Evolutionary conservation across 2,888 invertebrate genomes (phyloP).

Genomic region (Eilema sororculum): DNA sequence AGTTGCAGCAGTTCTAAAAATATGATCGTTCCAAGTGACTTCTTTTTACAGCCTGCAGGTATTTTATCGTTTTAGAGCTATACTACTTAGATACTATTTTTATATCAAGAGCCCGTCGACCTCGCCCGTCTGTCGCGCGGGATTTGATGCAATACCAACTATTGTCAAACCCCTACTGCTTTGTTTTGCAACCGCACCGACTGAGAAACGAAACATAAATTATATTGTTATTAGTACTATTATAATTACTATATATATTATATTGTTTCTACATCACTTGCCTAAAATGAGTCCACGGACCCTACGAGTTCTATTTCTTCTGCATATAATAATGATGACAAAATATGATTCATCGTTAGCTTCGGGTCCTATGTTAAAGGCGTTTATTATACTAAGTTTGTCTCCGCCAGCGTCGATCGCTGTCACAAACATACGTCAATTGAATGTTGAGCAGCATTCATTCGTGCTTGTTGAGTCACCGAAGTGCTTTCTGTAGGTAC

Average conservation of each 20-base stretch:
- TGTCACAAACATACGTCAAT: slow-evolving; percentile 62
- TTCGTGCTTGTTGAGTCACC: slow-evolving; percentile 77
- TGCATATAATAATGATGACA: slow-evolving; percentile 40
- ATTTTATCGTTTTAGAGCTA: slow-evolving; percentile 52
- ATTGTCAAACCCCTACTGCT: slow-evolving; percentile 66
- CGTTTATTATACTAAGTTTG: slow-evolving; percentile 65
- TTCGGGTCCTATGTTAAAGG: slow-evolving; percentile 58
- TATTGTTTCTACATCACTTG: slow-evolving; percentile 23
- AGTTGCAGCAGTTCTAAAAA: slow-evolving; percentile 47
- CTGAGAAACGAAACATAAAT: slow-evolving; percentile 57
- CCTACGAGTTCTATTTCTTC: slow-evolving; percentile 41
- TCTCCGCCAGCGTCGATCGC: slow-evolving; percentile 61
- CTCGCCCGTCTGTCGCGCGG: slow-evolving; percentile 65
- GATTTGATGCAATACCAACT: slow-evolving; percentile 68
- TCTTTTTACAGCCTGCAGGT: slow-evolving; percentile 45
- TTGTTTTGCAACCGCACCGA: slow-evolving; percentile 59
- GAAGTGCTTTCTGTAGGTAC: slow-evolving; percentile 67
- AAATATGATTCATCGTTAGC: slow-evolving; percentile 67
- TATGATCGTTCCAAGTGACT: slow-evolving; percentile 39
- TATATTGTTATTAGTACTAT: slow-evolving; percentile 36
- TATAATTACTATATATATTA: slow-evolving; percentile 29
- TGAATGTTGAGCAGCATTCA: slow-evolving; percentile 78
- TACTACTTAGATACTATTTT: slow-evolving; percentile 55
- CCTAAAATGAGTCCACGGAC: slow-evolving; percentile 42
- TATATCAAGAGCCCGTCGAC: slow-evolving; percentile 62